phyloP scores from a whole-genome alignment of 1,140 invertebrate species.

The Trichonephila inaurata region DNA sequence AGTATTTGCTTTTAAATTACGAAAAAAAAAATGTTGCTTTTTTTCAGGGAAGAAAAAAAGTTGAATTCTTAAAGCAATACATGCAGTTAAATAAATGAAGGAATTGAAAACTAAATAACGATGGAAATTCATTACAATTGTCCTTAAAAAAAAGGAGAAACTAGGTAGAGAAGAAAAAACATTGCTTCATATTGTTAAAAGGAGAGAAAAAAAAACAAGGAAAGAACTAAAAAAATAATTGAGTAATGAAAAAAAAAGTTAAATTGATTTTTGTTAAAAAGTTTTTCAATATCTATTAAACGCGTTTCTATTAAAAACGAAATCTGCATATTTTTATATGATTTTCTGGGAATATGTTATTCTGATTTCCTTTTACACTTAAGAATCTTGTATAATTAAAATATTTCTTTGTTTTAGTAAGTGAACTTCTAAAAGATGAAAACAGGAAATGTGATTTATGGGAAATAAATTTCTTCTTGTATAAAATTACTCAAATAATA shows the following conservation, averaged over 20 bases:
- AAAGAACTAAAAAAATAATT: not conserved
- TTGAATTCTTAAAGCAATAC: not conserved
- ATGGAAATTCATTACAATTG: not conserved
- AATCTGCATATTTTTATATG: not conserved
- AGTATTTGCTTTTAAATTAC: not conserved
- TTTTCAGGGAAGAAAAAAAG: not conserved
- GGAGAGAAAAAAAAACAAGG: not conserved
- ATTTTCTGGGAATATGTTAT: not conserved
- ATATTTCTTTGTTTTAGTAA: too few species aligned
- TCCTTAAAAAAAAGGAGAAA: not conserved
- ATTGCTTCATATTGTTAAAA: not conserved
- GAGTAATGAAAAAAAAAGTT: not conserved
- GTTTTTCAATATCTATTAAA: not conserved
- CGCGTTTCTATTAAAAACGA: not conserved
- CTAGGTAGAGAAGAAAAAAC: not conserved
- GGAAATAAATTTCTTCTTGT: too few species aligned
- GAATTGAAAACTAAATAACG: conserved; percentile 27
- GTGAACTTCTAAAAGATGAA: too few species aligned
- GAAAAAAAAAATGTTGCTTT: not conserved
- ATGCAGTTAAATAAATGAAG: not conserved
- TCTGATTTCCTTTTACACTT: too few species aligned
- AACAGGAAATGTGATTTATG: too few species aligned
- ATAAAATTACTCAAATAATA: too few species aligned
- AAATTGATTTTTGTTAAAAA: not conserved
- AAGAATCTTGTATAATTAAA: too few species aligned